Percentiles rank a stretch among this genome's conserved stretches.
Conservation (phyloP, 2,113 vertebrate species). For the Entelurus aequoreus region DNA sequence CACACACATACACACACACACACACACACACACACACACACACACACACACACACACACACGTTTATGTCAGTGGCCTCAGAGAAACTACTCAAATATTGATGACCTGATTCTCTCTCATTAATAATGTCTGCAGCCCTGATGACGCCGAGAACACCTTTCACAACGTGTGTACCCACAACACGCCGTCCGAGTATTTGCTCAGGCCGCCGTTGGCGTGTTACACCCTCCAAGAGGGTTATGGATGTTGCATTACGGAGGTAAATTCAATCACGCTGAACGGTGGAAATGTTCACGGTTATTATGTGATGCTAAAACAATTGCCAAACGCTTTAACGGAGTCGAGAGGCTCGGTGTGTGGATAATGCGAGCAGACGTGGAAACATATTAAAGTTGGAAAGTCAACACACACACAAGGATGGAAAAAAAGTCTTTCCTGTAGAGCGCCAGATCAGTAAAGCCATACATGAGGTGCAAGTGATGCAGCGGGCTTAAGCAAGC, state of each 20-base stretch:
- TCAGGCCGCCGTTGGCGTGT: slow-evolving; percentile 39
- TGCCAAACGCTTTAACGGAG: slow-evolving; percentile 14
- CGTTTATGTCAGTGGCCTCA: slow-evolving; percentile 45
- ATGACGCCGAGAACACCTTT: slow-evolving; percentile 57
- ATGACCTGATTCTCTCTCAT: slow-evolving; percentile 66
- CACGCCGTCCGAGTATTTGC: slow-evolving; percentile 45
- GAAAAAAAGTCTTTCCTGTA: slow-evolving; percentile 19
- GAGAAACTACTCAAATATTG: slow-evolving; percentile 67
- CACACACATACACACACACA: no score
- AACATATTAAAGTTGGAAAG: slow-evolving; percentile 10
- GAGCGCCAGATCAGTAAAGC: slow-evolving; percentile 28
- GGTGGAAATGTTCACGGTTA: slow-evolving; percentile 32
- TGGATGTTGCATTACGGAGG: slow-evolving; percentile 21
- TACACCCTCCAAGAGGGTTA: slow-evolving; percentile 34
- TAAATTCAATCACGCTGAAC: slow-evolving; percentile 34
- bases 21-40: no score
- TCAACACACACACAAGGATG: slow-evolving; percentile 8
- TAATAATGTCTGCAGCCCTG: slow-evolving; percentile 68
- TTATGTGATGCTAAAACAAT: slow-evolving; percentile 26
- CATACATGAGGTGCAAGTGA: slow-evolving; percentile 31
- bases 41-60: background rate
- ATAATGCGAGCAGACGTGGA: slow-evolving; percentile 11
- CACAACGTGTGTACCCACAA: slow-evolving; percentile 24
- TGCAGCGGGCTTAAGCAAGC: no score
- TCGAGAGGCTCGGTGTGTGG: background rate